Base-by-base conservation (phyloP, 1,140 invertebrate species). In the Contarinia nasturtii region DNA sequence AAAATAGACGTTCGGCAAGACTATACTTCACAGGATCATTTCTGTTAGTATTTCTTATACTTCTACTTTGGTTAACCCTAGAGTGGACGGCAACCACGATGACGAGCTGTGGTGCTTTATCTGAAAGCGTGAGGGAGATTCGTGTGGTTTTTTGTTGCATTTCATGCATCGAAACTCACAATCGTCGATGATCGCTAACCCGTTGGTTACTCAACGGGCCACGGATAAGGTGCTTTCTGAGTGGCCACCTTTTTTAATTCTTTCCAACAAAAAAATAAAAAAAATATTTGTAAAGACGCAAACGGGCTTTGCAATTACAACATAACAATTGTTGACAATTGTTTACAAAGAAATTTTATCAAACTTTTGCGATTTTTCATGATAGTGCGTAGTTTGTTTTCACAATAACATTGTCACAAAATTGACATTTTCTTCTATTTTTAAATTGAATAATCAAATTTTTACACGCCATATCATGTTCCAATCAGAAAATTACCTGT, bases 1-100 rank as follows among this genome's bases (percentile, higher is more conserved):
- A 27, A 27, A 27, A 27, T 27, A 5, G 10, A 10, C 27, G 4
- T 3, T 37, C 33, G 18, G 5, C 17, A 38, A 47, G 37, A 47
- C 46, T 41, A 40, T 38, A 47, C 46, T 41, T 47, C 46, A 47
- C 43, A 33, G 43, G 43, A 44, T 44, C 43, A 44, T 44, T 44
- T 44, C 43, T 44, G 43, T 44, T n/a, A 44, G 43, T 44, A 44
- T 44, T 8, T 33, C 43, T 44, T 44, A 19, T 22, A 27, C 27
- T n/a, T n/a, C 43, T 8, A 22, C 18, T 44, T 12, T 33, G 14
- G 7, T 3, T 33, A n/a, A 44, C 22, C 22, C 7, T 15, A 44
- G 43, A 44, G 22, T 12, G 10, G 20, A 43, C 14, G 14, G 17
- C 41, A 44, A 33, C 43, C 43, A 44, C 43, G 43, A 44, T 44